Conservation (phyloP, 2,888 invertebrate species). For the Macrosoma leucophasiata region DNA sequence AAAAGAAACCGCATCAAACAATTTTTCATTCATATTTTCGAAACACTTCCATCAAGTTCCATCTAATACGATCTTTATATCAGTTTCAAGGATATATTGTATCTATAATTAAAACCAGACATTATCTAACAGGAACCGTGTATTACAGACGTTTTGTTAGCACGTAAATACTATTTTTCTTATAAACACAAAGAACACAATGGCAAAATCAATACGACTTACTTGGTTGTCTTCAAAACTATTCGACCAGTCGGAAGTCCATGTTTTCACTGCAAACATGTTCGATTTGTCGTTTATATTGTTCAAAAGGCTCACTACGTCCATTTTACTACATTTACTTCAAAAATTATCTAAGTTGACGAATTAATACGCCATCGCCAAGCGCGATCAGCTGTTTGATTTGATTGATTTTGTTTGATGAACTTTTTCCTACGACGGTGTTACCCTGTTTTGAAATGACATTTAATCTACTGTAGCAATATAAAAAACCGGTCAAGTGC, state of each 20-base stretch:
- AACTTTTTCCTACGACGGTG: too few species aligned
- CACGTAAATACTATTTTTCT: too few species aligned
- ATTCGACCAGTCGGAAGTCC: slow-evolving; percentile 67
- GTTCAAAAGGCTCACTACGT: slow-evolving; percentile 61
- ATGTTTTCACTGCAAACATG: slow-evolving; percentile 67
- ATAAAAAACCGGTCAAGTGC: too few species aligned
- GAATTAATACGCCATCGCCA: slow-evolving; percentile 19
- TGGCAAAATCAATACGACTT: slow-evolving; percentile 35
- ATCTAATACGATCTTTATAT: too few species aligned
- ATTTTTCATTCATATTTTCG: too few species aligned
- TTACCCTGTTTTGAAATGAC: too few species aligned
- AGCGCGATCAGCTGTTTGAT: slow-evolving; percentile 44
- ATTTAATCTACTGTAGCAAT: too few species aligned
- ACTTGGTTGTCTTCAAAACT: slow-evolving; percentile 71
- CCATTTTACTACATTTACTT: slow-evolving; percentile 45
- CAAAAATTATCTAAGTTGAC: slow-evolving; percentile 26
- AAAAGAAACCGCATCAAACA: too few species aligned
- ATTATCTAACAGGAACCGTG: slow-evolving; percentile 1
- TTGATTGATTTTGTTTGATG: too few species aligned
- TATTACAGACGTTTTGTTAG: neutral
- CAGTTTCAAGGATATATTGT: slow-evolving; percentile 8
- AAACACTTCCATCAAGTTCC: too few species aligned
- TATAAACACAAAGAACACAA: slow-evolving; percentile 8
- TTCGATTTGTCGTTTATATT: slow-evolving; percentile 65
- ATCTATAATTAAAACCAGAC: slow-evolving; percentile 4